Base-by-base conservation (phyloP, 2,888 invertebrate genomes). In the Cosmopolites sordidus region DNA sequence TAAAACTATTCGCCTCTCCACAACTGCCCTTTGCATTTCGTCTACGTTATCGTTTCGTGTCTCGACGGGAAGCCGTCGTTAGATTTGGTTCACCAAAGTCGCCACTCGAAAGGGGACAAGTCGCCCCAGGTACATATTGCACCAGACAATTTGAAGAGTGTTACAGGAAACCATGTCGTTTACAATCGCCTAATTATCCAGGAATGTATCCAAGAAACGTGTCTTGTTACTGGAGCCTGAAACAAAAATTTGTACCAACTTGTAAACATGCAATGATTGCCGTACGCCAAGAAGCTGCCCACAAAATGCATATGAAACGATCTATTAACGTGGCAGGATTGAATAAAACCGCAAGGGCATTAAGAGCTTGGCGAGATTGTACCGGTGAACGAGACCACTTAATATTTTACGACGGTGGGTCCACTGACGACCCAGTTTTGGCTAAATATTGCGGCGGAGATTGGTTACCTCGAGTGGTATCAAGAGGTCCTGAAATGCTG, bases 241-340 rank as follows among this genome's bases (percentile, higher is more conserved):
- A 90, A 33, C 90, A 92, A 74, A 87, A 89, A 71, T 85, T 85
- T 68, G 86, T 90, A 58, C 90, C 92, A 11, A 89, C 88, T 40
- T 92, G 92, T 74, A 92, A 92, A 71, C 90, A 91, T 74, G 92
- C 92, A 30, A 91, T 92, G 88, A 88, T 93, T 64, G 86, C 89
- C 14, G 87, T 92, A 54, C 79, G 85, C 45, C 89, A 90, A 71
- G 84, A 86, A 66, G 84, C 82, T 56, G 80, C 83, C 41, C 85
- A 86, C 68, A 86, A 85, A 71, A 82, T 86, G 79, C 84, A 84
- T 68, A 82, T 84, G 73, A 83, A 83, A 61, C 76, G 83, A 9
- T 81, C 81, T 1, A 81, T 82, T 59, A 79, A 80, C 18, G 84
- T 81, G 77, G 84, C 81, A 62, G 81, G 86, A 64, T 72, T 86